Base-by-base conservation (phyloP, 2,113 vertebrate genomes). In the Anas platyrhynchos region DNA sequence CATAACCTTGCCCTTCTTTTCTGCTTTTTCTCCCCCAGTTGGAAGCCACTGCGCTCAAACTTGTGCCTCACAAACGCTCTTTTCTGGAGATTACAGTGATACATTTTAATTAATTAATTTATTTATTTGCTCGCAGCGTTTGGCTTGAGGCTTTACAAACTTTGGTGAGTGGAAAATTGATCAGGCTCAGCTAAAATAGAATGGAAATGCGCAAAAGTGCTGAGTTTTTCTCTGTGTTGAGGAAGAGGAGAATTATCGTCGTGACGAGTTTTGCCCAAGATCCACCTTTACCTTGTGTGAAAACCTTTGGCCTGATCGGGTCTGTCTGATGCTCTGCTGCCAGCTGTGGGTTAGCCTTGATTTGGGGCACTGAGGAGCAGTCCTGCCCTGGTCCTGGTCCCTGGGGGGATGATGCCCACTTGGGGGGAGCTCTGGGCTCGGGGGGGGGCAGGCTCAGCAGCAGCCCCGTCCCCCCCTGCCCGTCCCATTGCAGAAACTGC, bases 331-430 rank as follows among this genome's bases (percentile, higher is more conserved):
- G 55, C 96, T 92, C 84, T 77, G 50, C 22, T 68, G n/a, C 16
- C 12, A 66, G 97, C 94, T 88, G 94, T 75, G 93, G 84, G 22
- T 56, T 69, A 69, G 82, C 95, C 92, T 55, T 22, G 58, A 96
- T 80, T 72, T 84, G 29, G 72, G 22, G 82, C 66, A 76, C 91
- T 93, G 73, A 84, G 79, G 89, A 93, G 84, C 61, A 66, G 86
- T 97, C 95, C 26, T 65, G 62, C 16, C 36, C 38, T 38, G 27
- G 16, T 38, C 38, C 38, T 13, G 17, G 16, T 65, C 62, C 25
- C 62, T 27, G 36, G 26, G 62, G 34, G 34, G 61, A 23, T 17
- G 61, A 63, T 63, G 34, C 34, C 25, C 36, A 7, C 9, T 9
- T 27, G 25, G 16, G 36, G 61, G 25, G 62, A 41, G 26, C 36